Evolutionary conservation across 2,888 invertebrate genomes (phyloP), one percentile per base, ranked within the genome.

Genomic region (Xestia sexstrigata): DNA sequence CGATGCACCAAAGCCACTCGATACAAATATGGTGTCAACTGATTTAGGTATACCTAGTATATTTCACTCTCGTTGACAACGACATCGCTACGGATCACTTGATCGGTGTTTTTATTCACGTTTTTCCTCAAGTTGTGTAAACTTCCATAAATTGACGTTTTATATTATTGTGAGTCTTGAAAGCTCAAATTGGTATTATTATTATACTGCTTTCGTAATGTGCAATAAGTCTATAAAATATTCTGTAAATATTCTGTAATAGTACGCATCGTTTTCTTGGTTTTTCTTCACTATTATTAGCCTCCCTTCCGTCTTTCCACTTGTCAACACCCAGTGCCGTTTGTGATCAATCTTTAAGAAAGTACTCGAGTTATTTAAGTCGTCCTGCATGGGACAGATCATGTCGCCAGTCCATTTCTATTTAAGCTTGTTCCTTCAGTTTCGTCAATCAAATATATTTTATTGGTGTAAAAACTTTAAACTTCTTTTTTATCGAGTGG

Each of bases 21-120:
- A n/a, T 20, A 17, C 76, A 63, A 70, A 74, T 77, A 87, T 72
- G 88, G 89, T 11, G n/a, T 17, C n/a, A 74, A 76, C 85, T 70
- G 52, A 68, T 86, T 79, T 6, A 62, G 17, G 3, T 42, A 35
- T 35, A n/a, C n/a, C n/a, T n/a, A 15, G 45, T 70, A 70, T 45
- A 39, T 26, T 72, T 67, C 71, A 73, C 74, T 75, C 76, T 78
- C 45, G 49, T 76, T 62, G 60, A 63, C 35, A 66, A 85, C 62
- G 23, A n/a, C n/a, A 83, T 55, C 30, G 20, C 55, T 60, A 52
- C 45, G 52, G 74, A 66, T 60, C 67, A 70, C 52, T 30, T 17
- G 39, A 52, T 60, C 11, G 52, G 72, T 75, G 70, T 79, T 78
- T 83, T 73, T 42, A 47, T 47, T 23, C 13, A 52, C 39, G 26